Base-by-base conservation (phyloP, 1,140 invertebrate species). In the Hermetia illucens region DNA sequence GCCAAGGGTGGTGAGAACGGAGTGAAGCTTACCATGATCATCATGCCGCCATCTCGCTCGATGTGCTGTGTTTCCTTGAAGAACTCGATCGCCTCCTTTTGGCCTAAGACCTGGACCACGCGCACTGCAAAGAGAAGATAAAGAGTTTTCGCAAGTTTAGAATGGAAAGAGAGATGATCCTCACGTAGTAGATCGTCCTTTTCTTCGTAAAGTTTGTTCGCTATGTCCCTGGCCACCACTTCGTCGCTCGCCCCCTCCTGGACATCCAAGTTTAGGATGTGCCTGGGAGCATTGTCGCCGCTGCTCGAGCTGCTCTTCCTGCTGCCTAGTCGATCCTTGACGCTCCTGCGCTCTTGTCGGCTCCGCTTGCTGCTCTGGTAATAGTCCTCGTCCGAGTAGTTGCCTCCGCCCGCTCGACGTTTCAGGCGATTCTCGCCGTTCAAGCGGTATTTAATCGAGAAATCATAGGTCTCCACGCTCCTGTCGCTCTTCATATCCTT, bases 1-100 rank as follows among this genome's bases (percentile, higher is more conserved):
- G 25, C 9, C 9, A n/a, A 27, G 25, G 9, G n/a, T 10, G n/a
- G 9, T 27, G 9, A n/a, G n/a, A n/a, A n/a, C 32, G 22, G 2
- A 9, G 2, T 12, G 5, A 37, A 32, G 47, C 48, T 63, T 62
- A 80, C 78, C 65, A 77, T 74, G 39, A 84, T 79, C 52, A 86
- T 66, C 75, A 91, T 79, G 18, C 85, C 86, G 29, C 85, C 85
- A 51, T 75, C 70, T 41, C 73, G 73, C 65, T 89, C 84, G 39
- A 87, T 73, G 52, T 74, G 70, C 55, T 80, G 79, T 24, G 83
- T 86, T 63, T 82, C 72, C 50, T 77, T 71, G 44, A 79, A 83
- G 38, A 89, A 63, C 46, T 82, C 68, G 36, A 88, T 69, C 5
- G 82, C 73, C 53, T 80, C 76, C 44, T 76, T 66, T 48, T 74